Percentiles rank a stretch among this genome's conserved stretches.
phyloP scores from a whole-genome alignment of 1,140 invertebrate species.

The Galleria mellonella region DNA sequence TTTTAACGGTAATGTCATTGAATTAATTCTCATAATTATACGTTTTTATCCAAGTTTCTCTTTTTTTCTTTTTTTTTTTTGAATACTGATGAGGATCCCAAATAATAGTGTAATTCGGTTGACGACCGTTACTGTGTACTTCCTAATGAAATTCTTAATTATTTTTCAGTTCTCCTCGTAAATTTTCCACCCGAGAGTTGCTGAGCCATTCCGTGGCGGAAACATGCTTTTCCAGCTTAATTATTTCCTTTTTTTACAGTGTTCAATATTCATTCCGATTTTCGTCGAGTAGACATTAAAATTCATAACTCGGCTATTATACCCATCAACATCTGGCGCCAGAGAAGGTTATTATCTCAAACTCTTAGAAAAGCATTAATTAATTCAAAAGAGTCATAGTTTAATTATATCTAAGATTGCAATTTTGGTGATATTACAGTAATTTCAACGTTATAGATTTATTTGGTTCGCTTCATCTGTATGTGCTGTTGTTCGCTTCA shows the following conservation, averaged over 20 bases:
- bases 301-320: constrained; percentile 64
- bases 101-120: too few relatives aligned
- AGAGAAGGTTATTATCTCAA: constrained; percentile 50
- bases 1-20: too few relatives aligned
- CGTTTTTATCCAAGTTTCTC: too few relatives aligned
- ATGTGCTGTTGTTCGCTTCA: too few relatives aligned
- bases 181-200: constrained; percentile 25
- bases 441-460: too few relatives aligned
- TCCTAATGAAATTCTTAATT: constrained; percentile 46
- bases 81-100: too few relatives aligned
- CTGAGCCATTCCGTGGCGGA: constrained; percentile 34
- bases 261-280: constrained; percentile 62
- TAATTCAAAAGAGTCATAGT: constrained; percentile 30
- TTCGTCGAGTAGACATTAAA: constrained; percentile 56
- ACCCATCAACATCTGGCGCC: constrained; percentile 62
- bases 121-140: constrained; percentile 2
- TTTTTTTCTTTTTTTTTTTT: too few relatives aligned
- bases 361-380: constrained; percentile 53
- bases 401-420: constrained; percentile 8
- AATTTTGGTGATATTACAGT: too few relatives aligned
- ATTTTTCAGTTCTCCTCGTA: constrained; percentile 35
- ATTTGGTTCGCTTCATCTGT: too few relatives aligned
- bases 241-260: constrained; percentile 51
- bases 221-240: constrained; percentile 50
- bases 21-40: too few relatives aligned